Percentiles rank a stretch among this genome's conserved stretches.
These are phyloP conservation scores for Standfussiana lucernea DNA, from an alignment of 2,888 invertebrate species.

Conservation along the genomic window DNA sequence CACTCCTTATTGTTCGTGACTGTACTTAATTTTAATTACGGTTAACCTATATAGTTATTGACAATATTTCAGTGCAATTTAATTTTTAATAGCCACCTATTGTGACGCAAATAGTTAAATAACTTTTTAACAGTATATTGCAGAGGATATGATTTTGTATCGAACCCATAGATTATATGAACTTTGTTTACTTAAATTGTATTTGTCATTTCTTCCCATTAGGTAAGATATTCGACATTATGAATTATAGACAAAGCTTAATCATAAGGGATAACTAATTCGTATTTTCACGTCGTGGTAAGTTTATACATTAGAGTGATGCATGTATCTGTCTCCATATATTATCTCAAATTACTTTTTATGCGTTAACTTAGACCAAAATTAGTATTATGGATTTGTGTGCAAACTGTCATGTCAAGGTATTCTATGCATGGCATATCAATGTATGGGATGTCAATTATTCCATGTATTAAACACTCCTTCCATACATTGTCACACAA, in stretches of 20 bases:
- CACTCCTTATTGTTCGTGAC: constrained; percentile 71
- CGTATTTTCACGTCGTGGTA: constrained; percentile 44
- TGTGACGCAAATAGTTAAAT: constrained; percentile 63
- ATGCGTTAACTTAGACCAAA: constrained; percentile 72
- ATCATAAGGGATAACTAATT: constrained; percentile 61
- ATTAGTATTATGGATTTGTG: constrained; percentile 74
- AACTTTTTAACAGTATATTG: constrained; percentile 56
- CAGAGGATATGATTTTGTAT: constrained; percentile 56
- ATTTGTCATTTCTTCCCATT: constrained; percentile 59
- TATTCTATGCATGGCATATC: constrained; percentile 67
- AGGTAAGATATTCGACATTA: constrained; percentile 44
- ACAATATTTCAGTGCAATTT: constrained; percentile 73
- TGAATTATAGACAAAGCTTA: constrained; percentile 58
- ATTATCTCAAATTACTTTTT: constrained; percentile 51
- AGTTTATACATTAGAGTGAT: constrained; percentile 39
- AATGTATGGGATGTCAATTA: constrained; percentile 79
- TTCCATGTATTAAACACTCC: constrained; percentile 67
- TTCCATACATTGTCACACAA: constrained; percentile 81
- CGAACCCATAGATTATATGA: constrained; percentile 51
- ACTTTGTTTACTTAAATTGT: constrained; percentile 49
- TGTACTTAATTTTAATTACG: constrained; percentile 68
- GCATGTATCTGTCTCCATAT: constrained; percentile 45
- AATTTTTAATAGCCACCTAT: constrained; percentile 67
- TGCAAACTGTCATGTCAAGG: constrained; percentile 52
- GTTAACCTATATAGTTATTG: constrained; percentile 63